Conservation (phyloP, 2,888 invertebrate genomes). For the Leucoptera coffeella region DNA sequence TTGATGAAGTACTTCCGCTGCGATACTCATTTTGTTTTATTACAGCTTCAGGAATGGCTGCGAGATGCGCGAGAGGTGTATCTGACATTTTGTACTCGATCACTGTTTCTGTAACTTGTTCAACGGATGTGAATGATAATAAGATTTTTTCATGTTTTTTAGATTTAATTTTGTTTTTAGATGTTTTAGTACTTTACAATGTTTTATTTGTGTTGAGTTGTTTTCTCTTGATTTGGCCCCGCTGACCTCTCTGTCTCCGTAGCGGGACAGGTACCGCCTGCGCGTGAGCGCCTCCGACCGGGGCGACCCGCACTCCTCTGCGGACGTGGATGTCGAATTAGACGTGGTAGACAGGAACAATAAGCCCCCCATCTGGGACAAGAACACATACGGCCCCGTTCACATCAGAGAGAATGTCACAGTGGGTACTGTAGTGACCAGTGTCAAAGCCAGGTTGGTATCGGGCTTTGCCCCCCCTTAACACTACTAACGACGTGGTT, state of each 20-base stretch:
- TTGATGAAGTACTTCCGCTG: conserved; percentile 16
- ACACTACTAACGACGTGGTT: conserved; percentile 63
- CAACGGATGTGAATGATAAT: conserved; percentile 27
- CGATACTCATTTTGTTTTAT: conserved; percentile 28
- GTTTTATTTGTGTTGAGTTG: conserved; percentile 32
- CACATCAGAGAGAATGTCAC: conserved; percentile 98
- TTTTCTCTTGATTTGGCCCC: conserved; percentile 57
- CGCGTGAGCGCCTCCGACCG: conserved; percentile 95
- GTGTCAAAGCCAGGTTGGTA: conserved; percentile 97
- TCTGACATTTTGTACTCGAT: too few species aligned
- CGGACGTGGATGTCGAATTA: conserved; percentile 96
- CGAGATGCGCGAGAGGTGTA: conserved; percentile 26
- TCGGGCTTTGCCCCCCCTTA: conserved; percentile 53
- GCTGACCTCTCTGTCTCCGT: conserved; percentile 70
- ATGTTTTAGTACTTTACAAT: conserved; percentile 13
- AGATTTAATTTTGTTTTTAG: neutral
- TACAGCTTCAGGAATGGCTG: conserved; percentile 42
- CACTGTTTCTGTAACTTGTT: too few species aligned
- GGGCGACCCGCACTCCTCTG: conserved; percentile 86
- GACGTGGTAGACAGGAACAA: conserved; percentile 98
- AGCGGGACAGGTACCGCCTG: conserved; percentile 95
- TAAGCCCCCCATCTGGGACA: conserved; percentile 96
- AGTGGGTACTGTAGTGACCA: conserved; percentile 97
- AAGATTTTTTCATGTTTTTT: conserved; percentile 24
- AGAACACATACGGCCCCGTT: conserved; percentile 93